A percentile compares a stretch with the other conserved stretches of the same genome.
These are phyloP conservation scores for Petroica traversi DNA, from an alignment of 2,113 vertebrate genomes.

Conservation along the genomic window DNA sequence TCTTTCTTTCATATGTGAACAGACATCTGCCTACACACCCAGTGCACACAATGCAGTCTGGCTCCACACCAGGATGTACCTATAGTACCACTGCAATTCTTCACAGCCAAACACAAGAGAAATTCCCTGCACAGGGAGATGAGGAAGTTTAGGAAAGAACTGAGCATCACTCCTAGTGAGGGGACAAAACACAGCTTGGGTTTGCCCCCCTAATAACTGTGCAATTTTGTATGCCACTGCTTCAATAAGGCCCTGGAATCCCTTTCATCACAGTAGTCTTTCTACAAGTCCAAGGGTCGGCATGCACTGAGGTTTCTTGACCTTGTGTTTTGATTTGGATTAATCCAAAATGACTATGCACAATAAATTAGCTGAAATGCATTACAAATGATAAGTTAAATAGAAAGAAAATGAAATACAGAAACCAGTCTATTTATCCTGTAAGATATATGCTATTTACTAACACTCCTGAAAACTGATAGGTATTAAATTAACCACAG, in stretches of 20 bases:
- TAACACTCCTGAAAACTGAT: conserved; percentile 39
- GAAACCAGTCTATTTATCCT: neutral
- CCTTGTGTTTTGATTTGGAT: neutral
- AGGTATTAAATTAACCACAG: conserved; percentile 64
- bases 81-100: neutral
- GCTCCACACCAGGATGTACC: neutral
- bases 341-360: neutral
- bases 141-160: neutral
- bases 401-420: neutral
- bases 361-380: neutral
- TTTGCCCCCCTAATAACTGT: neutral
- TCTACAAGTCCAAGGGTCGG: neutral
- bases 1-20: neutral
- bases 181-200: neutral
- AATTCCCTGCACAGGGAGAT: neutral
- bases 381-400: neutral
- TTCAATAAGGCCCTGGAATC: neutral
- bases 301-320: neutral
- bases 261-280: neutral
- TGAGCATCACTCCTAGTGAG: neutral
- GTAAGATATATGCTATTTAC: neutral
- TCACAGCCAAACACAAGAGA: neutral
- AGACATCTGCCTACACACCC: neutral
- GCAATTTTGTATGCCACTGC: neutral
- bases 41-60: neutral